Evolutionary conservation across 1,140 invertebrate species (phyloP), one percentile per base, ranked within the genome.

Genomic region (Dinoponera quadriceps): DNA sequence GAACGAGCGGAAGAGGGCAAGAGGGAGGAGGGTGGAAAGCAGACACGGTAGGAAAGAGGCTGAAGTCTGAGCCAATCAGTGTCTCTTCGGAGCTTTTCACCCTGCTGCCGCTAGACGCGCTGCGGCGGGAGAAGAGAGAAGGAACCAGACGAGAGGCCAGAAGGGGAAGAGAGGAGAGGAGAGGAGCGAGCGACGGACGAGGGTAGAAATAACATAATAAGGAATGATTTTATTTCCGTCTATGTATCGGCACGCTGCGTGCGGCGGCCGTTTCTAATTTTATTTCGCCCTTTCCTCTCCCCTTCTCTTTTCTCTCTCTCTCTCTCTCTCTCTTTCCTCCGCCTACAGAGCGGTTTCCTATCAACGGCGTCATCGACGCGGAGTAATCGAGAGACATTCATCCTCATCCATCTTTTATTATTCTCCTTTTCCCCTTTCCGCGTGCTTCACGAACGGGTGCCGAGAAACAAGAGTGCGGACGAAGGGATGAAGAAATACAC

Each of bases 201-300:
- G 86, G 85, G 75, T 86, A 82, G 82, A 88, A 88, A 85, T 90
- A 90, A 91, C 84, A 80, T 91, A 91, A 91, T 89, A 91, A 90
- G 90, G 83, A 86, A 91, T 90, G 89, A 91, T 91, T 91, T 91
- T 89, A 91, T 91, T 91, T 91, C 82, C 77, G 66, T 85, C 82
- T 83, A 68, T 81, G 81, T 83, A 82, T 88, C 85, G 87, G 78
- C 57, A 81, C 83, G 73, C 51, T 22, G 38, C 60, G 59, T 44
- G 29, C 60, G 33, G 33, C 66, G 54, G 18, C 57, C 78, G 48
- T 66, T 71, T 86, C 86, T 88, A 90, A 90, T 86, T 90, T 90
- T 82, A 86, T 89, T 88, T 88, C 68, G n/a, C 20, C 27, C 27
- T 38, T 7, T 38, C 66, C 13, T 55, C 38, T 7, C 38, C 11